Percentiles rank a stretch among this genome's conserved stretches.
Conservation (phyloP, 2,888 invertebrate genomes). For the Incurvaria masculella region DNA sequence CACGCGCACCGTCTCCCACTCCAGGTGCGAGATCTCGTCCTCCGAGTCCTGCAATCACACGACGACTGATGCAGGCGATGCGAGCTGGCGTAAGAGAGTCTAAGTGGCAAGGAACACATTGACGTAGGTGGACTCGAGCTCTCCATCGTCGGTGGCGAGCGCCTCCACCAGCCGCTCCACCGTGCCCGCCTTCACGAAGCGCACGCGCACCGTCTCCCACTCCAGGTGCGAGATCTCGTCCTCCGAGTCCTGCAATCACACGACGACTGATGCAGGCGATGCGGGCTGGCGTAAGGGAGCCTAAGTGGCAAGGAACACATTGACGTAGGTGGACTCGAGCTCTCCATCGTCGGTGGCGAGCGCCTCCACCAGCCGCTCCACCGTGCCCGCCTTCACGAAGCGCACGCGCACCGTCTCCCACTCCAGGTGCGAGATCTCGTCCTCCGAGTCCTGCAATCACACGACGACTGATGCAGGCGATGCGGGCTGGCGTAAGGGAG, state of each 20-base stretch:
- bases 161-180: constrained; percentile 92
- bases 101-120: constrained; percentile 96
- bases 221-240: constrained; percentile 95
- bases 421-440: constrained; percentile 94
- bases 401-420: constrained; percentile 98
- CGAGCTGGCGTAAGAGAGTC: too few relatives aligned
- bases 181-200: constrained; percentile 95
- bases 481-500: too few relatives aligned
- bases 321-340: constrained; percentile 95
- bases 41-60: constrained; percentile 68
- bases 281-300: too few relatives aligned
- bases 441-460: constrained; percentile 72
- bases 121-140: constrained; percentile 96
- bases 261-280: too few relatives aligned
- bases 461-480: too few relatives aligned
- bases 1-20: constrained; percentile 98
- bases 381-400: constrained; percentile 93
- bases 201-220: constrained; percentile 97
- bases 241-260: constrained; percentile 68
- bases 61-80: too few relatives aligned
- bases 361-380: constrained; percentile 90
- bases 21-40: constrained; percentile 92
- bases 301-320: constrained; percentile 96
- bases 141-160: constrained; percentile 90
- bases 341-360: constrained; percentile 93